Evolutionary conservation across 64 coral and sea anemone genomes (phyloP).

Genomic region (Porites lutea): DNA sequence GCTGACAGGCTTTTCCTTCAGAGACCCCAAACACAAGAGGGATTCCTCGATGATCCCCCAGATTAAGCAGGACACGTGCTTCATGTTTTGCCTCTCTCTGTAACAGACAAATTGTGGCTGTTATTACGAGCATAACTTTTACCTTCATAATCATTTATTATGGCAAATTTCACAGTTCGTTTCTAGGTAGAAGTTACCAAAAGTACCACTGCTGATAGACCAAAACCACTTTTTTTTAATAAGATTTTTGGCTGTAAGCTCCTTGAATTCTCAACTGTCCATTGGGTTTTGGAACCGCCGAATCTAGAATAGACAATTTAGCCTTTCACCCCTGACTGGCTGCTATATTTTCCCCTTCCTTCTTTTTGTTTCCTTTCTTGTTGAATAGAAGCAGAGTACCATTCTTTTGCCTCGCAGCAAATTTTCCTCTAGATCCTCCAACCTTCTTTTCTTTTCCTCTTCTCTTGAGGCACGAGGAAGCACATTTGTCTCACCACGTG

Average conservation of each 20-base stretch:
- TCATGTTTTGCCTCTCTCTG: conserved; percentile 51
- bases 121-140: neutral
- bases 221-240: conserved; percentile 19
- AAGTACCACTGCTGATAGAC: conserved; percentile 55
- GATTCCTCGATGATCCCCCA: conserved; percentile 40
- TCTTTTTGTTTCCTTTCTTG: too few species aligned
- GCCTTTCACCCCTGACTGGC: too few species aligned
- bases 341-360: too few species aligned
- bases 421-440: neutral
- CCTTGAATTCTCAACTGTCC: neutral
- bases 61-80: neutral
- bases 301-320: too few species aligned
- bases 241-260: neutral
- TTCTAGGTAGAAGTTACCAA: neutral
- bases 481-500: neutral
- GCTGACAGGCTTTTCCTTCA: neutral
- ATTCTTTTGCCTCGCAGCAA: neutral
- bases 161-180: conserved; percentile 53
- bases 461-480: neutral
- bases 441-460: neutral
- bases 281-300: neutral
- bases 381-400: too few species aligned
- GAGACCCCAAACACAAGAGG: conserved; percentile 39
- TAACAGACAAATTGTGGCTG: conserved; percentile 47
- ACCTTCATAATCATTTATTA: conserved; percentile 57